Evolutionary conservation across 2,797 vertebrate genomes (phyloP), one percentile per base, ranked within the genome.

Genomic region (Rhinella marina): DNA sequence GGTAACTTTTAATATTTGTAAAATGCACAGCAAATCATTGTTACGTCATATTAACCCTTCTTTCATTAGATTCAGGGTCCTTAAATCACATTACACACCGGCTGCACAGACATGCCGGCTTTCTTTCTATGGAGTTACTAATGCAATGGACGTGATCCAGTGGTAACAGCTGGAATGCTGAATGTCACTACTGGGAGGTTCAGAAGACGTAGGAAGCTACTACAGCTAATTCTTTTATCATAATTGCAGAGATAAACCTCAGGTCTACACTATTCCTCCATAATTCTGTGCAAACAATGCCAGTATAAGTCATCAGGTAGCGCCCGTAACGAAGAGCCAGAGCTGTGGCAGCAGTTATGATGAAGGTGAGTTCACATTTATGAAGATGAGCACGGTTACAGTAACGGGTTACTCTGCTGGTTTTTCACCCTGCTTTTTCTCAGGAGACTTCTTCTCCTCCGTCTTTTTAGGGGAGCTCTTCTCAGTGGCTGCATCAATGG

Each of bases 401-500:
- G n/a, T 9, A 32, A 13, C 8, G 5, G 4, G 12, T 73, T 78
- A 83, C 68, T 80, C 41, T 52, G 82, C 16, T 70, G 72, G n/a
- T 64, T 87, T 73, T 25, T 84, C 75, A 62, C 23, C 85, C 41
- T 64, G 2, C 7, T 25, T 75, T 66, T 83, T 77, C 50, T 73
- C 32, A 10, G 77, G 54, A 0, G 83, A 81, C 21, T 11, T 4
- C 9, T 61, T 72, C 70, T 82, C n/a, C 3, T 75, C 75, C 3
- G 76, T 54, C 25, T 77, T 29, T 10, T 8, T 41, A 17, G 72
- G 23, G 23, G 66, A 16, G 5, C 61, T 64, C n/a, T 73, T 75
- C 52, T 80, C 62, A 12, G 92, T 90, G 86, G 93, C 92, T 83
- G 92, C 92, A 7, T 97, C 96, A 7, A 98, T 97, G 87, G 89